Evolutionary conservation across 2,797 vertebrate genomes (phyloP), one percentile per base, ranked within the genome.

Genomic region (Serranus cabrilla): DNA sequence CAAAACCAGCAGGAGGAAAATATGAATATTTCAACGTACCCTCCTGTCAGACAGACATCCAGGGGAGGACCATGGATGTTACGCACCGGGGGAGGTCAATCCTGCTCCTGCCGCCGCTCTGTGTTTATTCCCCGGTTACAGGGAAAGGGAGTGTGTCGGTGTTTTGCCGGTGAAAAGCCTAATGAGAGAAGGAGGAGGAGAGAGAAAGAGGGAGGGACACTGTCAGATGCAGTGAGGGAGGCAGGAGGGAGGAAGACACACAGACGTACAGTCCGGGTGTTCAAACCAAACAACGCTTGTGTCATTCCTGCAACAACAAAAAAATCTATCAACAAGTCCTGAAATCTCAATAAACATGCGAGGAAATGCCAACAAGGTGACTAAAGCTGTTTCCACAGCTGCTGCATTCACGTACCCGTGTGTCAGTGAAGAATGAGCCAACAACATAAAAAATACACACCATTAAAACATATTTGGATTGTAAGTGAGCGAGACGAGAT

Each of bases 21-120:
- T 20, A 71, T 40, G 11, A 78, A 83, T 43, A 68, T 85, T 59
- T 69, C 56, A 76, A 88, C 93, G 31, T 92, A 94, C 94, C 94
- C 87, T 91, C 78, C 88, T 84, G 86, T 93, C 92, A 94, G 80
- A 90, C 86, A 66, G 81, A 85, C 86, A 89, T 91, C 91, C 92
- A 90, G 80, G 75, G 86, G 85, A 83, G 82, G 82, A 93, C 63
- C 90, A 88, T 91, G 84, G 89, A 90, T 74, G 87, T 74, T 59
- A 90, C 75, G 89, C 84, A 85, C 87, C 70, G 79, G 74, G 78
- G 83, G 81, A 85, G 74, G 73, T 87, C 85, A 81, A 71, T 90
- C 85, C 89, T 73, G 85, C 86, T 88, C 74, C 84, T 43, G 78
- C 83, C 76, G 84, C 83, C 70, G 88, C 79, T 86, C 82, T 81